Conservation (phyloP, 2,113 vertebrate genomes). For the Ovis canadensis region DNA sequence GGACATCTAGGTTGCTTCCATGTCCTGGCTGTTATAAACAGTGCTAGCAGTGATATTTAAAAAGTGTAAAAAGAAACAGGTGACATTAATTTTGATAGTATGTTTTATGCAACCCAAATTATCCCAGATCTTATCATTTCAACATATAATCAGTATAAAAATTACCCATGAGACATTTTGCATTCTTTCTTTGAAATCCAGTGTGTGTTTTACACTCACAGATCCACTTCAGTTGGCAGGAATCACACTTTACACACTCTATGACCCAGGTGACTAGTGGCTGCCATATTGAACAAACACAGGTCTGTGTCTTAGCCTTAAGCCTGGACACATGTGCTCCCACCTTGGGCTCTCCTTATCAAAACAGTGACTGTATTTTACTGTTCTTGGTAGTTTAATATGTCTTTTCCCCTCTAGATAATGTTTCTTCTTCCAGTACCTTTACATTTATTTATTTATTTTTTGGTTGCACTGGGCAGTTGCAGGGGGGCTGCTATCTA, state of each 20-base stretch:
- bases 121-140: neutral
- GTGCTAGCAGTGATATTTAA: neutral
- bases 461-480: neutral
- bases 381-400: neutral
- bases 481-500: neutral
- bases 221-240: neutral
- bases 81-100: neutral
- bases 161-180: neutral
- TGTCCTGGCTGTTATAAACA: too few species aligned
- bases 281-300: neutral
- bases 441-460: neutral
- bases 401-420: neutral
- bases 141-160: neutral
- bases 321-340: neutral
- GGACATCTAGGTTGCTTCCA: too few species aligned
- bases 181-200: neutral
- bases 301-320: neutral
- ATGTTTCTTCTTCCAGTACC: neutral
- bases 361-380: neutral
- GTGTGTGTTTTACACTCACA: neutral
- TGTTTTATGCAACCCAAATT: neutral
- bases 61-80: neutral
- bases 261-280: rapidly evolving
- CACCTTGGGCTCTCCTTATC: neutral
- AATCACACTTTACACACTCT: rapidly evolving